These are phyloP conservation scores for Drosophila fungiperda DNA, from an alignment of 2,888 invertebrate species.

Conservation along the genomic window DNA sequence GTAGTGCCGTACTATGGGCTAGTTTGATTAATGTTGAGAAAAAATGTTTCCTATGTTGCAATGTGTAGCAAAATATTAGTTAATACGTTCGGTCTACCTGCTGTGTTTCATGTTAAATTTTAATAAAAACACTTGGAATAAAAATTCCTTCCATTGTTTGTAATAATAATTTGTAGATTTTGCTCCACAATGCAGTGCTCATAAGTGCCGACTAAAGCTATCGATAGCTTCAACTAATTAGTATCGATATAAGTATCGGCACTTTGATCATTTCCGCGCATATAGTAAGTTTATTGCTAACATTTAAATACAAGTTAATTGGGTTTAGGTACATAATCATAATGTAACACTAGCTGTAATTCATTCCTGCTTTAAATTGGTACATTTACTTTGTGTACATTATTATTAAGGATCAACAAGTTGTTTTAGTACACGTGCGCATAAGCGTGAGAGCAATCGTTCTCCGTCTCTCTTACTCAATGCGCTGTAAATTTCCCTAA, in stretches of 20 bases:
- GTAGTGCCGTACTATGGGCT: conserved; percentile 6
- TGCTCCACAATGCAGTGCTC: conserved; percentile 20
- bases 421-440: conserved; percentile 46
- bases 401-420: conserved; percentile 41
- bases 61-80: background rate
- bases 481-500: background rate
- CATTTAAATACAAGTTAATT: background rate
- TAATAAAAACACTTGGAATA: background rate
- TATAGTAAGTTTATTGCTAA: conserved; percentile 25
- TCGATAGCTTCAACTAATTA: conserved; percentile 15
- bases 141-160: background rate
- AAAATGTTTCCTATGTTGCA: background rate
- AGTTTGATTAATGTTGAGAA: background rate
- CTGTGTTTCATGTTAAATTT: background rate
- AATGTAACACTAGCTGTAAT: background rate
- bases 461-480: background rate
- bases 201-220: conserved; percentile 2
- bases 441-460: conserved; percentile 20
- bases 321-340: background rate
- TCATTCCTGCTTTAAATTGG: too few species aligned
- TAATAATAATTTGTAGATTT: background rate
- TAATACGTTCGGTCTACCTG: background rate
- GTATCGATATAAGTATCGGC: conserved; percentile 28
- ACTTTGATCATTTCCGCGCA: conserved; percentile 6
- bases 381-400: background rate